Evolutionary conservation across 2,113 vertebrate species (phyloP), one percentile per base, ranked within the genome.

Genomic region (Hippocampus abdominalis): DNA sequence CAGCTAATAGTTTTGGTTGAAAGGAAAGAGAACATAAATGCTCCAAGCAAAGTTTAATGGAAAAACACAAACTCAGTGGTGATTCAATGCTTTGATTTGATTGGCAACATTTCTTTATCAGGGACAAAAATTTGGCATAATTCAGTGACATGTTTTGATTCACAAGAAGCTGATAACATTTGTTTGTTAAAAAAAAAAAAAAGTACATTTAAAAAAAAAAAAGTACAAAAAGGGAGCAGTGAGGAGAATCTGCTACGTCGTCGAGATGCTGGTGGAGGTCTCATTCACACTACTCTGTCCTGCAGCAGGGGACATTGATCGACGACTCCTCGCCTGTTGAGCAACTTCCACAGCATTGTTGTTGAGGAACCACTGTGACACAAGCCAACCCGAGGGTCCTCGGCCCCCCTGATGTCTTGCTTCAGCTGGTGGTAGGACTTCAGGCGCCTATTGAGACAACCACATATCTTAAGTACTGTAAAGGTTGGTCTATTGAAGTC

Each of bases 231-330:
- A 84, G 67, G 83, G 44, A 64, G 68, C 15, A 40, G 69, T 70
- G 42, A 5, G 42, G 66, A 53, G 51, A 64, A 69, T 36, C 5
- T 36, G 64, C 64, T 81, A 63, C 48, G 42, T 68, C 77, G 62
- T 61, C 1, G 53, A 60, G 76, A 64, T 56, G 21, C 69, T 6
- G 44, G 61, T 11, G n/a, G 8, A 68, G 42, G 6, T 4, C 23
- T 42, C 27, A 21, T 29, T 91, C 86, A 96, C 79, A 92, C 91
- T 10, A 89, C 84, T 46, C 89, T 85, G 56, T 93, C 86, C 20
- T 88, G 91, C 75, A 96, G 92, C 68, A 95, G 92, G 2, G 94
- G 94, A 18, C 92, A 90, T 84, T 86, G 87, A 66, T 95, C 94
- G 0, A 91, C 82, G 4, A 64, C 46, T 23, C 78, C 85, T 7